Evolutionary conservation across 2,888 invertebrate genomes (phyloP), one percentile per base, ranked within the genome.

Genomic region (Chelonus formosanus): DNA sequence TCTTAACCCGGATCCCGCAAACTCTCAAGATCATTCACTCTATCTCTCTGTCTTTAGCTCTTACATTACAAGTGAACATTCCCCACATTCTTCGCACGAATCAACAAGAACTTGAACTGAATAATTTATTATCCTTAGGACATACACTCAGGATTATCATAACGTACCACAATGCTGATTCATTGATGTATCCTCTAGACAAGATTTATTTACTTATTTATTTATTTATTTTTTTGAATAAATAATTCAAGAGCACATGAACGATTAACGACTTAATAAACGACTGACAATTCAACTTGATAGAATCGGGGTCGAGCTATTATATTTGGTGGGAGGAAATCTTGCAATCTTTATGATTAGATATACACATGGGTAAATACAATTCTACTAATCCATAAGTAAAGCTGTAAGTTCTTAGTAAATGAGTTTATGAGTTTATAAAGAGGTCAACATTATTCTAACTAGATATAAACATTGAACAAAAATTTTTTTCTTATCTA

Each of bases 1-100:
- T 71, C 70, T 68, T 75, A 73, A 73, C 73, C 73, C 70, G 71
- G 68, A 69, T 75, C 71, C 70, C 64, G 35, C 54, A 55, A 63
- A 68, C 66, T 67, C 66, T 60, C 60, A 60, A 52, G 52, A 43
- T 40, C 48, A 40, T 50, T 43, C 34, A 10, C 52, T 20, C 20
- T 20, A 20, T 20, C 20, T 20, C 20, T 20, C 20, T 20, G 20
- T 20, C 20, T 2, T 20, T 20, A 20, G 20, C 20, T 20, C 20
- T 20, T 20, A 20, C 20, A 20, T 20, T 20, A 20, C 20, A 20
- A 20, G 20, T 20, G 20, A 20, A 20, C 20, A 20, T 20, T 20
- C 20, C 1, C 20, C 20, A 20, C 20, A 31, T 67, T 56, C 48
- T 20, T 50, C 5, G 31, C 40, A 55, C 20, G 31, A 43, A 35